phyloP scores from a whole-genome alignment of 1,140 invertebrate genomes.

The Diachasma alloeum region DNA sequence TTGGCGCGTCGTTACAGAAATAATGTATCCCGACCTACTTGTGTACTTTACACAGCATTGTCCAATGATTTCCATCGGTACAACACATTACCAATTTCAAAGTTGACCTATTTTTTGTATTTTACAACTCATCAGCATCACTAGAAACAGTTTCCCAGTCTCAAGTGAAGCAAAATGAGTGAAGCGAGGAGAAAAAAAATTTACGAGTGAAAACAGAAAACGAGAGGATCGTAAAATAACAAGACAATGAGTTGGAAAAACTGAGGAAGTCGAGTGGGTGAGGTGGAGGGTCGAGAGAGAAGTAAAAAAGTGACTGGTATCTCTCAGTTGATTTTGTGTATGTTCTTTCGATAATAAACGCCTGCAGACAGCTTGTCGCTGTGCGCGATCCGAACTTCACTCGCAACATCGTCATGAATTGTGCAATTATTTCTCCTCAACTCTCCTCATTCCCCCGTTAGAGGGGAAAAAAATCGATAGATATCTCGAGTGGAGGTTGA shows the following conservation, averaged over 20 bases:
- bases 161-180: not conserved
- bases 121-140: not conserved
- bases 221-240: constrained; percentile 31
- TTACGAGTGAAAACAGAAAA: constrained; percentile 12
- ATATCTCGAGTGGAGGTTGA: not conserved
- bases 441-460: not conserved
- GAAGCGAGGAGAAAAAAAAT: constrained; percentile 2
- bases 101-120: not conserved
- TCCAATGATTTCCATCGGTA: not conserved
- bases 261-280: not conserved
- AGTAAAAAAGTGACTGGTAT: not conserved
- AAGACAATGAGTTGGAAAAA: constrained; percentile 20
- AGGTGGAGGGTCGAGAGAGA: not conserved
- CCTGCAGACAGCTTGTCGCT: constrained; percentile 33
- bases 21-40: constrained; percentile 11
- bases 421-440: constrained; percentile 21
- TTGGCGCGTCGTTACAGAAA: constrained; percentile 1
- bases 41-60: not conserved
- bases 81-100: not conserved
- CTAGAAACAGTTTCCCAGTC: not conserved
- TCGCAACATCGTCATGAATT: constrained; percentile 17
- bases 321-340: constrained; percentile 1
- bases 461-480: not conserved
- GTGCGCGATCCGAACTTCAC: constrained; percentile 16
- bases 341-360: constrained; percentile 32